Evolutionary conservation across 1,140 invertebrate genomes (phyloP).

Genomic region (Bathynomus jamesi): DNA sequence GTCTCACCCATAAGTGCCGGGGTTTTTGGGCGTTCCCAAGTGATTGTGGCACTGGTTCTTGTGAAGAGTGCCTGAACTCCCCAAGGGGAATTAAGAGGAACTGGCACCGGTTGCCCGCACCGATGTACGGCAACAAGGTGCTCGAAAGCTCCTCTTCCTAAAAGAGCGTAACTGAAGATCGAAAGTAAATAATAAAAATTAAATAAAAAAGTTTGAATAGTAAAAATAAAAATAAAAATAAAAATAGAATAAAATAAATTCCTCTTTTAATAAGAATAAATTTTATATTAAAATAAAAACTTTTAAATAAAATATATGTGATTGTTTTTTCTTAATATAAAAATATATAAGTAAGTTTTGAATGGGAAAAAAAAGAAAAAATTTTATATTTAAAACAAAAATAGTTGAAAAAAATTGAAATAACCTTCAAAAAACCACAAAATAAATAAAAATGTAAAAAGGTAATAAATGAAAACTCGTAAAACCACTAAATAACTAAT

Average conservation of each 20-base stretch:
- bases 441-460: not conserved
- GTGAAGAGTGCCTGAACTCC: constrained; percentile 66
- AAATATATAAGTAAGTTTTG: too few relatives aligned
- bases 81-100: constrained; percentile 66
- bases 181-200: not conserved
- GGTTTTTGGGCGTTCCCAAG: constrained; percentile 52
- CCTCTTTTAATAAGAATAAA: too few relatives aligned
- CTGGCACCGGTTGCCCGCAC: constrained; percentile 62
- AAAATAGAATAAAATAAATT: too few relatives aligned
- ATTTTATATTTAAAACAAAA: too few relatives aligned
- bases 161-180: constrained; percentile 52
- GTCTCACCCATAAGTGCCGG: constrained; percentile 58
- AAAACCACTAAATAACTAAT: not conserved
- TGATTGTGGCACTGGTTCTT: constrained; percentile 17
- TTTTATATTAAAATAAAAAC: too few relatives aligned
- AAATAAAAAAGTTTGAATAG: not conserved
- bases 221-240: too few relatives aligned
- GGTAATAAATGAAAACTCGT: not conserved
- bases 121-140: constrained; percentile 40
- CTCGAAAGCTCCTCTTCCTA: constrained; percentile 34
- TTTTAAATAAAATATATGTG: too few relatives aligned
- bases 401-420: not conserved
- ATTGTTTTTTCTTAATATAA: too few relatives aligned
- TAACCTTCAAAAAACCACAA: not conserved
- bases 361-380: too few relatives aligned